Evolutionary conservation across 37 sponge, comb jelly and placozoan genomes (phyloP), one percentile per base, ranked within the genome.

Genomic region (Crambe crambe): DNA sequence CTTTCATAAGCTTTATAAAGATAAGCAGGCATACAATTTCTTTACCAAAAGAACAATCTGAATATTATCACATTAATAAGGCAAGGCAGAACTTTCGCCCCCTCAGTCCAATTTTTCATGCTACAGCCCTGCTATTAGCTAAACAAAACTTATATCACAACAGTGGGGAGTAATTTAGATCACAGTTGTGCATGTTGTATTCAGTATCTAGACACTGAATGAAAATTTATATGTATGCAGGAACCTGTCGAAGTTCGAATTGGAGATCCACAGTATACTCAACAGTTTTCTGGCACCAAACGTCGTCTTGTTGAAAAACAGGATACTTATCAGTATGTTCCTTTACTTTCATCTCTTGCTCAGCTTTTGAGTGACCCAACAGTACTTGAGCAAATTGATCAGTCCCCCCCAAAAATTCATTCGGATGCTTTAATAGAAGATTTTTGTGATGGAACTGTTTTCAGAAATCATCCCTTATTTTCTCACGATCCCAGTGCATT

Each of bases 381-480:
- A 20, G 66, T 72, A 47, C 39, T 74, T 36, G 30, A 61, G 0
- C 38, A 75, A 68, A 41, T 67, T 54, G 70, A 79, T 9, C 35
- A 67, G 12, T 68, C 34, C 37, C 57, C 47, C 1, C 4, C 42
- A 1, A 27, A 68, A 66, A 56, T 67, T 15, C 44, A 37, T 76
- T 31, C 75, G 15, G 67, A 78, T 71, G 74, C 64, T 21, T 18
- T 47, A 47, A 47, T 84, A 1, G 1, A 37, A 3, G 86, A 86
- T 61, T 86, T 86, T 44, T 79, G 80, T 65, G 80, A 86, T 78
- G 86, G 86, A 32, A 9, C 75, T 56, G 39, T 43, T 5, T 78
- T 32, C 36, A 60, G 23, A 42, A 25, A 40, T 23, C 87, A 86
- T 56, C 77, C 81, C 20, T 35, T 86, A 22, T 86, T 86, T 34